These are phyloP conservation scores for Chroicocephalus ridibundus DNA, from an alignment of 2,113 vertebrate species.

Conservation along the genomic window DNA sequence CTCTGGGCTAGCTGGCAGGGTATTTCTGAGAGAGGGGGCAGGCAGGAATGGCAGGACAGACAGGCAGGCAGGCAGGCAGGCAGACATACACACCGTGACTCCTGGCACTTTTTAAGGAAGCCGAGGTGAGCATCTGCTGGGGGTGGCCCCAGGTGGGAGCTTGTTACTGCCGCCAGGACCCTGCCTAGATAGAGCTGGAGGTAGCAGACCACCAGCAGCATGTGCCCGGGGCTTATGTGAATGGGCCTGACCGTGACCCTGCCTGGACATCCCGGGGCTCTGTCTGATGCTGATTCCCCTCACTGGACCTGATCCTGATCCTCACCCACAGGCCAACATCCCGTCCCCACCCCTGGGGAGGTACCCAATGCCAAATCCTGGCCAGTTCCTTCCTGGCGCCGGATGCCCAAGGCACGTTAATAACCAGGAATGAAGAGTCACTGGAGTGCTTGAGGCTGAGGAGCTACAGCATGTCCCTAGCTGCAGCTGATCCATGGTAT, in stretches of 20 bases:
- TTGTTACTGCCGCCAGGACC: neutral
- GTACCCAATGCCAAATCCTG: neutral
- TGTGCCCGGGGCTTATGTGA: fast-evolving
- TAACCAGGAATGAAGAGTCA: neutral
- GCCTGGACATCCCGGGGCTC: neutral
- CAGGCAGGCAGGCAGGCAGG: neutral
- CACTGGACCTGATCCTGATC: neutral
- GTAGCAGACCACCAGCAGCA: neutral
- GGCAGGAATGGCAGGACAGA: neutral
- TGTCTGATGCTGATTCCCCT: neutral
- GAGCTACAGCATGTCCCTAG: neutral
- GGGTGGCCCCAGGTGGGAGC: neutral
- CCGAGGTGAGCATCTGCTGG: fast-evolving
- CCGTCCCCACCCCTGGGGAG: neutral
- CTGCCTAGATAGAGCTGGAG: neutral
- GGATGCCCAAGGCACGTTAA: neutral
- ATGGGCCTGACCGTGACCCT: neutral
- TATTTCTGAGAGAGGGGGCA: neutral
- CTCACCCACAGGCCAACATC: fast-evolving
- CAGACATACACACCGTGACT: neutral
- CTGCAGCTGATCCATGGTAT: neutral
- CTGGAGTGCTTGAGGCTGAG: neutral
- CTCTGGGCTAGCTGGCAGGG: neutral
- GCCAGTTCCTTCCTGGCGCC: neutral
- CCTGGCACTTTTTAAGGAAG: neutral